Evolutionary conservation across 1,140 invertebrate genomes (phyloP), one percentile per base, ranked within the genome.

Genomic region (Leptinotarsa lineolata): DNA sequence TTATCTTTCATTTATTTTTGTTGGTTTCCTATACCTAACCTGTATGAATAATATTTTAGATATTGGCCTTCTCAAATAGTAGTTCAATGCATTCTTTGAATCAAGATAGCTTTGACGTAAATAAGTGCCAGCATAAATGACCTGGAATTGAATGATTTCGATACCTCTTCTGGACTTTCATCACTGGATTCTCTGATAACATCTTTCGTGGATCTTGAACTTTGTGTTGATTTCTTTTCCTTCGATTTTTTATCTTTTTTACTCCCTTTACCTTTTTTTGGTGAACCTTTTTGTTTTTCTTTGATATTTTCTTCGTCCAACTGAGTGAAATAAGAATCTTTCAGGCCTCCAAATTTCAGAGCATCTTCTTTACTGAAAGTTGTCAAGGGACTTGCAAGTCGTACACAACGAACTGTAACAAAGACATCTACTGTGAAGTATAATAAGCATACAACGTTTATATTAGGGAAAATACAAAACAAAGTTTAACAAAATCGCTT

Each of bases 281-380:
- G 16, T 13, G 20, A 44, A 18, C 75, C 74, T 54, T 22, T 24
- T 69, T 71, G 39, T 68, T 39, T 16, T 44, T 48, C 69, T n/a
- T 4, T 18, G n/a, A 45, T 61, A 64, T 70, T 67, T 60, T 4
- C 20, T 54, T 63, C 58, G 1, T 63, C 45, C 18, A 15, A 30
- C 8, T 80, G 81, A n/a, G 77, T 61, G 72, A 81, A 83, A 73
- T 77, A 77, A 3, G 82, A 83, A 30, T 79, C 70, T 20, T 65
- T 22, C 12, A 79, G 64, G 12, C 81, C 82, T 58, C 68, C 69
- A 58, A 69, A 18, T 59, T 75, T 64, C 0, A 74, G 58, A 69
- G 80, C 77, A 76, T 83, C 80, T 21, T 77, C 58, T 30, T 73
- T 67, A 18, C 75, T 78, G 69, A 78, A 82, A n/a, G 82, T 82